Evolutionary conservation across 2,888 invertebrate species (phyloP).

Genomic region (Junonia oenone): DNA sequence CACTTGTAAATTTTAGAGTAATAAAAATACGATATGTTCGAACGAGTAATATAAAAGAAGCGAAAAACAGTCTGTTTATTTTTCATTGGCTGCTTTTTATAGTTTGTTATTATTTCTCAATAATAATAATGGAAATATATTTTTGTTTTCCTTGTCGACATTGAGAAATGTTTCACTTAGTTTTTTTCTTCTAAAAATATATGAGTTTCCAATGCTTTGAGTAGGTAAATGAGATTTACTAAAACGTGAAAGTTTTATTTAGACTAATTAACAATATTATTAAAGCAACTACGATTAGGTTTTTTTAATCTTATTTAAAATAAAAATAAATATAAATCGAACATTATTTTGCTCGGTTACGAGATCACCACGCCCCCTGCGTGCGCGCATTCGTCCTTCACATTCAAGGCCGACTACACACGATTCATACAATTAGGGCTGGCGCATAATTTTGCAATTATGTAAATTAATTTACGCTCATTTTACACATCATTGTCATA

Average conservation of each 20-base stretch:
- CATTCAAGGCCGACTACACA: slow-evolving; percentile 68
- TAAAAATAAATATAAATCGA: too few relatives aligned
- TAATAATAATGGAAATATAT: neutral
- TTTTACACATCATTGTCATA: neutral
- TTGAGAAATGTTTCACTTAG: neutral
- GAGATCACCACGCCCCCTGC: slow-evolving; percentile 51
- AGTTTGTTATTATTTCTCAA: neutral
- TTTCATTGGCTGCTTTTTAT: neutral
- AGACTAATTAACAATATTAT: too few relatives aligned
- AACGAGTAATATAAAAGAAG: neutral
- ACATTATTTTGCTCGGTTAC: slow-evolving; percentile 32
- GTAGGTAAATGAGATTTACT: too few relatives aligned
- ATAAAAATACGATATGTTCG: neutral
- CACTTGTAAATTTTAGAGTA: neutral
- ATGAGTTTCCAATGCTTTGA: too few relatives aligned
- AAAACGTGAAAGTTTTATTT: too few relatives aligned
- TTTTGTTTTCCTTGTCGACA: neutral
- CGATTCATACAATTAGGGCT: slow-evolving; percentile 34
- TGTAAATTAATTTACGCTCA: neutral
- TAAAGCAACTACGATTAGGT: too few relatives aligned
- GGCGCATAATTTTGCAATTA: neutral
- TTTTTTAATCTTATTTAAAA: too few relatives aligned
- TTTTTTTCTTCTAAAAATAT: too few relatives aligned
- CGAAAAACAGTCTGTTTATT: neutral
- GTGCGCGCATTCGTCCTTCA: slow-evolving; percentile 57